Evolutionary conservation across 2,797 vertebrate species (phyloP).

Genomic region (Pangasius sanitwongsei): DNA sequence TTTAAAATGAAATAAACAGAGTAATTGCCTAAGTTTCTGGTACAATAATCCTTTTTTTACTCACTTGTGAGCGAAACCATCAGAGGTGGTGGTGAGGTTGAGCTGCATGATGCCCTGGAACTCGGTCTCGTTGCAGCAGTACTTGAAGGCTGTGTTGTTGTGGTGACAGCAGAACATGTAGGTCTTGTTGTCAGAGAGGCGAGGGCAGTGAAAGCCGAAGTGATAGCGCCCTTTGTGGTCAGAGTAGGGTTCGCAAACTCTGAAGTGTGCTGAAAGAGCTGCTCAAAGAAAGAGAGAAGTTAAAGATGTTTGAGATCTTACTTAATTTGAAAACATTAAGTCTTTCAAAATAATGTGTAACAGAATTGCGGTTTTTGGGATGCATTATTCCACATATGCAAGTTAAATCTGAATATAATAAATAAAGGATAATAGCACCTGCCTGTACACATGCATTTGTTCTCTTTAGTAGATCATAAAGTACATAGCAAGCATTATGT

Average conservation of each 20-base stretch:
- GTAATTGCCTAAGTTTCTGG: not conserved
- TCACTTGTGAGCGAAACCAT: conserved; percentile 95
- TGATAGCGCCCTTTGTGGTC: conserved; percentile 97
- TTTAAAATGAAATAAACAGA: not conserved
- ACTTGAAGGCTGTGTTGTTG: conserved; percentile 98
- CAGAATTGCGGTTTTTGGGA: not conserved
- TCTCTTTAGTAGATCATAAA: not conserved
- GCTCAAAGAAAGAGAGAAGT: conserved; percentile 46
- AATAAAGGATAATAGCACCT: not conserved
- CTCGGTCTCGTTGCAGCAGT: conserved; percentile 98
- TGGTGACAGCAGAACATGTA: conserved; percentile 97
- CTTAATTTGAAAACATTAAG: conserved; percentile 23
- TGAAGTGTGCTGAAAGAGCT: conserved; percentile 90
- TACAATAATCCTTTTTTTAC: conserved; percentile 58
- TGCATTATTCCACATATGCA: not conserved
- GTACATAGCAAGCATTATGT: not conserved
- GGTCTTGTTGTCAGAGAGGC: conserved; percentile 97
- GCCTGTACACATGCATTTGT: not conserved
- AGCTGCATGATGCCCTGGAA: conserved; percentile 96
- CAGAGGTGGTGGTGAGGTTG: conserved; percentile 86
- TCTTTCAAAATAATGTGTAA: not conserved
- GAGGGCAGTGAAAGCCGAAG: conserved; percentile 98
- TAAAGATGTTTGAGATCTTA: not conserved
- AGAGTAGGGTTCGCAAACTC: conserved; percentile 96
- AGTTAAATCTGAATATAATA: not conserved